Percentiles rank a stretch among this genome's conserved stretches.
Evolutionary conservation across 2,113 vertebrate genomes (phyloP).

Genomic region (Dicaeum eximium): DNA sequence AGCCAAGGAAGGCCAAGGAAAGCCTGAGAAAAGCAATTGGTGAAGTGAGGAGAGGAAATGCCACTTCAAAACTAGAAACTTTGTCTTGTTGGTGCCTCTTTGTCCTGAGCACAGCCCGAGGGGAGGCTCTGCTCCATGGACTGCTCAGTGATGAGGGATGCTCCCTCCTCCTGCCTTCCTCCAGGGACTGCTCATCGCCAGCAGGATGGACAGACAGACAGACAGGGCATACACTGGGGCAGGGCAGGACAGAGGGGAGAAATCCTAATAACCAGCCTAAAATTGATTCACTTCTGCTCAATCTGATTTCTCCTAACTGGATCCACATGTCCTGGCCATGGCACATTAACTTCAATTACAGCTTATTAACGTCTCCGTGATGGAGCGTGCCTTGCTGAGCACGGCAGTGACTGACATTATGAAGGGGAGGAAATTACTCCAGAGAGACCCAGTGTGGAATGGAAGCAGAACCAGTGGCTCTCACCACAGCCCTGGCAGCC

Average conservation of each 20-base stretch:
- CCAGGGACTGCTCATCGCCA: neutral
- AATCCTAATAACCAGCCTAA: conserved; percentile 9
- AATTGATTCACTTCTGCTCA: conserved; percentile 30
- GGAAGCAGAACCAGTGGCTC: neutral
- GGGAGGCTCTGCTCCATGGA: neutral
- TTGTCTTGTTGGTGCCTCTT: neutral
- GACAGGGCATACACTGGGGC: neutral
- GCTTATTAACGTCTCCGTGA: conserved; percentile 61
- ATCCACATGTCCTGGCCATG: conserved; percentile 46
- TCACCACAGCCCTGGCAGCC: conserved; percentile 38
- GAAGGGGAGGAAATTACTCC: conserved; percentile 41
- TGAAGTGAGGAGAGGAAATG: neutral
- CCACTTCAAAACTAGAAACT: neutral
- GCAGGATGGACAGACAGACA: neutral
- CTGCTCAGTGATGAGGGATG: neutral
- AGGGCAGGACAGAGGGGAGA: neutral
- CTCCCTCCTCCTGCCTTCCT: neutral
- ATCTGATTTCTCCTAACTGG: conserved; percentile 34
- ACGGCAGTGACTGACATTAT: neutral
- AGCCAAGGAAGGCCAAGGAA: neutral
- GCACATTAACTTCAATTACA: conserved; percentile 74
- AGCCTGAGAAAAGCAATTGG: neutral
- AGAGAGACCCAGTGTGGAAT: neutral
- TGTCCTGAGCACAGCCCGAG: neutral
- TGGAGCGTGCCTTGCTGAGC: neutral